A percentile compares a stretch with the other conserved stretches of the same genome.
Conservation (phyloP, 2,888 invertebrate genomes). For the Formica aserva region DNA sequence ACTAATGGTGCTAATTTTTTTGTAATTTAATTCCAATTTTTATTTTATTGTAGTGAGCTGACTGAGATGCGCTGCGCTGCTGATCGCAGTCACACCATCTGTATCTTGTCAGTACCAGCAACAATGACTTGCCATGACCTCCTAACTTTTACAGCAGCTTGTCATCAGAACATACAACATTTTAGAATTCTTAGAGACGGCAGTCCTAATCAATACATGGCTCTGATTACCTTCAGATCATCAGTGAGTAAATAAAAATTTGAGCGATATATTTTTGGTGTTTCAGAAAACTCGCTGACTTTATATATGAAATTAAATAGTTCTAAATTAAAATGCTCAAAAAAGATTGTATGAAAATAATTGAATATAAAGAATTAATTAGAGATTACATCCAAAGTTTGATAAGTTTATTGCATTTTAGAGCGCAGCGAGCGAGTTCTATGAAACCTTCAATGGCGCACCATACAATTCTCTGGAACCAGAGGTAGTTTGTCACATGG, state of each 20-base stretch:
- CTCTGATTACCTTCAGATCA: constrained; percentile 92
- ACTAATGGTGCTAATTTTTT: neutral
- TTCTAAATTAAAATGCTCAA: neutral
- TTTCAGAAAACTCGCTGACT: neutral
- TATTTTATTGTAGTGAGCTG: constrained; percentile 88
- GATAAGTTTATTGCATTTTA: constrained; percentile 82
- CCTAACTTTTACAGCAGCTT: constrained; percentile 97
- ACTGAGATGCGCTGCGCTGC: constrained; percentile 90
- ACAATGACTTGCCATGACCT: constrained; percentile 97
- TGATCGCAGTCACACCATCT: constrained; percentile 93
- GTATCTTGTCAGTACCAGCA: constrained; percentile 95
- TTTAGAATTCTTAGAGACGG: constrained; percentile 97
- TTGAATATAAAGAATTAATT: neutral
- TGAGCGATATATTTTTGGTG: neutral
- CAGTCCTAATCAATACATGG: constrained; percentile 99
- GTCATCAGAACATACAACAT: constrained; percentile 95
- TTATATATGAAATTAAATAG: neutral
- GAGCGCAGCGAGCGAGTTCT: constrained; percentile 96
- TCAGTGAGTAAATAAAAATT: constrained; percentile 72
- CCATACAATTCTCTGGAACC: constrained; percentile 98
- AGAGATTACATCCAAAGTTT: neutral
- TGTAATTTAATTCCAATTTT: constrained; percentile 38
- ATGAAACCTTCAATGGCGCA: constrained; percentile 95
- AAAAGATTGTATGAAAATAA: neutral
- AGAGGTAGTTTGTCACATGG: constrained; percentile 95